Conservation (phyloP, 1,140 invertebrate genomes). For the Drosophila guanche region DNA sequence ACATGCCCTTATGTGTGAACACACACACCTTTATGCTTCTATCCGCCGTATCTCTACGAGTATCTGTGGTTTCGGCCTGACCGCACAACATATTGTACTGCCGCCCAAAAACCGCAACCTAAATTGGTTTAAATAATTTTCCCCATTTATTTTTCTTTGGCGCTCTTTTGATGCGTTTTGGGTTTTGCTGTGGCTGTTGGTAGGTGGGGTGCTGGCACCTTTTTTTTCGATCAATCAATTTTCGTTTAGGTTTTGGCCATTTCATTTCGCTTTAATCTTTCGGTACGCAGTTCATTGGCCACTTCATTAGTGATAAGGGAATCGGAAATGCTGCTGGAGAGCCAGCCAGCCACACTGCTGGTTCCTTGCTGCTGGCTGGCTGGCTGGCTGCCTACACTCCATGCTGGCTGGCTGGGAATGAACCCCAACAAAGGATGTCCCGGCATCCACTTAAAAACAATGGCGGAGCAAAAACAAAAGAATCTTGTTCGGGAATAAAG, state of each 20-base stretch:
- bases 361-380: not conserved
- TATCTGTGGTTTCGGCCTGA: constrained; percentile 2
- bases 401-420: constrained; percentile 1
- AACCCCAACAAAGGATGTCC: constrained; percentile 56
- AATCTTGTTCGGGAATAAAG: constrained; percentile 7
- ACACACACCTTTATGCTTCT: not conserved
- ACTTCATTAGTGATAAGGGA: constrained; percentile 78
- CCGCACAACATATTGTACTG: constrained; percentile 30
- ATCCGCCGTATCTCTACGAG: not conserved
- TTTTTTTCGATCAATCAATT: constrained; percentile 79
- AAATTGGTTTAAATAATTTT: constrained; percentile 58
- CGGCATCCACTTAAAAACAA: constrained; percentile 79
- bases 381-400: too few species aligned
- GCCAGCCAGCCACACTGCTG: not conserved
- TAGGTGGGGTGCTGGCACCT: constrained; percentile 34
- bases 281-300: constrained; percentile 76
- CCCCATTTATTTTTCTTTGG: constrained; percentile 30
- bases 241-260: constrained; percentile 47
- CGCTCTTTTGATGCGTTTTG: constrained; percentile 6
- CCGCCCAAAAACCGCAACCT: constrained; percentile 20
- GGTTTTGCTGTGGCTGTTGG: not conserved
- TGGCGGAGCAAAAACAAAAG: constrained; percentile 68
- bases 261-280: constrained; percentile 81
- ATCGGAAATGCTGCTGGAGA: constrained; percentile 34
- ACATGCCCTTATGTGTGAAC: not conserved